Evolutionary conservation across 2,888 invertebrate species (phyloP), one percentile per base, ranked within the genome.

Genomic region (Flexamia atlantica): DNA sequence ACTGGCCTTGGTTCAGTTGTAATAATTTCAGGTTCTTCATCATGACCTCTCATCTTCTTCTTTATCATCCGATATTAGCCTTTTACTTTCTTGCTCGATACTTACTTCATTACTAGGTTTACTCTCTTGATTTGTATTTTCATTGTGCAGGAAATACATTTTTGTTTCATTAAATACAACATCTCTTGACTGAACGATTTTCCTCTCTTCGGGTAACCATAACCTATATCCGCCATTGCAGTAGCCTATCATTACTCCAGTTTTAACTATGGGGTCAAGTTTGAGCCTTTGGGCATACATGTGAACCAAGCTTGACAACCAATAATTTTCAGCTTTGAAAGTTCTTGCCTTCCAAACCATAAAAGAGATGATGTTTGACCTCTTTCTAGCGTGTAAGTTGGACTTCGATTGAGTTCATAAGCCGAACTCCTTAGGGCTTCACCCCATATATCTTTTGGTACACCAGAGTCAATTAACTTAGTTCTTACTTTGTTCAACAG

Each of bases 401-500:
- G 82, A 85, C 84, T 32, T 87, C 87, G 82, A 87, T 88, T 36
- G 85, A 85, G 23, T 85, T 84, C 30, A 87, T 84, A 85, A 86
- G 86, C 81, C 82, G 85, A 50, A 87, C 82, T 76, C 85, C 85
- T 60, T 28, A 87, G 68, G 85, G 86, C 87, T 85, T 88, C 87
- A 80, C 85, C 85, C 88, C 87, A 87, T 14, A 87, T 79, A 28
- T 83, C 36, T 68, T 87, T 87, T 20, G 87, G 86, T 50, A 88
- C 40, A 20, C 84, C 85, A 1, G 86, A 80, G 53, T 88, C 88
- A 76, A 86, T 84, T 25, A 88, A 84, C 83, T 88, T 85, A 30
- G 87, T 86, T 50, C 88, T 84, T 7, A 87, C 86, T 82, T 87
- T 88, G 30, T 88, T 87, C 12, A 87, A 74, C n/a, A 88, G 83